Evolutionary conservation across 2,888 invertebrate genomes (phyloP).

Genomic region (Plebejus melissa): DNA sequence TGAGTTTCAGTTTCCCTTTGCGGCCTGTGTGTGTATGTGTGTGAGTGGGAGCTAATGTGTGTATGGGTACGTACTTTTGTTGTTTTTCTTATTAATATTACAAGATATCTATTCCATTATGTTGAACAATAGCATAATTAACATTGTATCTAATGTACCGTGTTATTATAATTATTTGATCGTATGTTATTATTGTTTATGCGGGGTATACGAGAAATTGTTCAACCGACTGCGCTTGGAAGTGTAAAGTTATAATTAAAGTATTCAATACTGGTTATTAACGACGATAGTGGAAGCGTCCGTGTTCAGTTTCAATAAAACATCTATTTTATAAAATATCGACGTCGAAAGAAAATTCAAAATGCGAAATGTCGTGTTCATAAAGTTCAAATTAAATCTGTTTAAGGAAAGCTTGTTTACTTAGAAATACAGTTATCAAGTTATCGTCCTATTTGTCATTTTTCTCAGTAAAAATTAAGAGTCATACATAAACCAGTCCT

Average conservation of each 20-base stretch:
- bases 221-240: conserved; percentile 35
- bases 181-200: conserved; percentile 47
- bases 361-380: background rate
- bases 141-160: conserved; percentile 49
- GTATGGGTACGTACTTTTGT: conserved; percentile 37
- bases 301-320: background rate
- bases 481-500: background rate
- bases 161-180: conserved; percentile 53
- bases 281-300: background rate
- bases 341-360: background rate
- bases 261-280: conserved; percentile 13
- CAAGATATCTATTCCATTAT: conserved; percentile 47
- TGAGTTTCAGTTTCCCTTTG: conserved; percentile 37
- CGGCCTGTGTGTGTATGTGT: conserved; percentile 32
- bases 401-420: background rate
- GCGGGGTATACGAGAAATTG: conserved; percentile 38
- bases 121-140: conserved; percentile 57
- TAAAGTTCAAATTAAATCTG: background rate
- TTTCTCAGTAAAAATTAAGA: conserved; percentile 5
- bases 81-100: conserved; percentile 45
- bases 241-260: conserved; percentile 20
- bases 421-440: conserved; percentile 6
- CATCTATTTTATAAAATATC: background rate
- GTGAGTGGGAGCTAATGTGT: conserved; percentile 34
- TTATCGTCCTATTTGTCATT: conserved; percentile 10